These are phyloP conservation scores for Chaenocephalus aceratus DNA, from an alignment of 2,113 vertebrate genomes.

Conservation along the genomic window DNA sequence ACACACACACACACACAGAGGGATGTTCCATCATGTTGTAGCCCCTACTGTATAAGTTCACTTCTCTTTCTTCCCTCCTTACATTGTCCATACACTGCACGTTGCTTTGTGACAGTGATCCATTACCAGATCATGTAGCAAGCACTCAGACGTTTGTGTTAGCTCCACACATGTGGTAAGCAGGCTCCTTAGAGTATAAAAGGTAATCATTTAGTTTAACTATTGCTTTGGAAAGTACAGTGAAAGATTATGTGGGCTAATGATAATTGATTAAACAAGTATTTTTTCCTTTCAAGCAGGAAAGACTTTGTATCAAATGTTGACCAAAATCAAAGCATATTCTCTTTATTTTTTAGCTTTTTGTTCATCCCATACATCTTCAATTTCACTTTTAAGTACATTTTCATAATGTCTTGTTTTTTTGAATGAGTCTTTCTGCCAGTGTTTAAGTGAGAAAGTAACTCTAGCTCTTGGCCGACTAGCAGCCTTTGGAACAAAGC, in stretches of 20 bases:
- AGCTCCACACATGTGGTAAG: constrained; percentile 22
- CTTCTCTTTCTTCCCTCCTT: constrained; percentile 3
- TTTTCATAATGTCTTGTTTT: neutral
- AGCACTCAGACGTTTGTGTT: neutral
- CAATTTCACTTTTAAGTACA: constrained; percentile 9
- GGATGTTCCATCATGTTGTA: constrained; percentile 28
- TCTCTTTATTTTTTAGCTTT: neutral
- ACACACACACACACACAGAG: neutral
- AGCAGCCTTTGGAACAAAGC: constrained; percentile 21
- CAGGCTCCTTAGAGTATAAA: constrained; percentile 1
- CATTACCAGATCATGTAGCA: constrained; percentile 1
- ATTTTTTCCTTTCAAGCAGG: constrained; percentile 1
- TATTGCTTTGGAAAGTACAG: constrained; percentile 45
- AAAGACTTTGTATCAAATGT: neutral
- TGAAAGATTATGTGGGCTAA: constrained; percentile 16
- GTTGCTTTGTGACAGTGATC: constrained; percentile 30
- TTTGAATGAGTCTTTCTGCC: constrained; percentile 1
- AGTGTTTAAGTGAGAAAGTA: neutral
- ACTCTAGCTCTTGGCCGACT: constrained; percentile 12
- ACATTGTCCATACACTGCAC: constrained; percentile 7
- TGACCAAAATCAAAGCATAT: constrained; percentile 30
- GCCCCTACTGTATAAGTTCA: constrained; percentile 14
- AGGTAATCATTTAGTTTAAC: constrained; percentile 17
- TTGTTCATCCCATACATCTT: neutral
- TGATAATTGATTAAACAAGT: neutral